Evolutionary conservation across 2,797 vertebrate genomes (phyloP).

Genomic region (Todus mexicanus): DNA sequence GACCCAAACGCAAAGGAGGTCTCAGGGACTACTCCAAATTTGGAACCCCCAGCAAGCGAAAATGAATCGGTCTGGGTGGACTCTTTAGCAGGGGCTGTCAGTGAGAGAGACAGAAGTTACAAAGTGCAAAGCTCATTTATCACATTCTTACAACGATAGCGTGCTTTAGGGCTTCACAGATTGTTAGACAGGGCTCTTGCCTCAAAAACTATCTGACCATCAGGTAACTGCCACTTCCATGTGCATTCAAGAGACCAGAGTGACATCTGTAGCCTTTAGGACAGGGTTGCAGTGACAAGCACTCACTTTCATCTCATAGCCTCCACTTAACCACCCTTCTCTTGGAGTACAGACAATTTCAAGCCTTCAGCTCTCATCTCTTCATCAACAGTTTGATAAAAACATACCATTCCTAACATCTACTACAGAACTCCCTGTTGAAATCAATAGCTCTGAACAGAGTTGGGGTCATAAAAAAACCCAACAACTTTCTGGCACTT

Average conservation of each 20-base stretch:
- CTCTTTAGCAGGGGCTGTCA: constrained; percentile 75
- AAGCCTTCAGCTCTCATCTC: neutral
- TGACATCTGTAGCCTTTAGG: neutral
- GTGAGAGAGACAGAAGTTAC: constrained; percentile 6
- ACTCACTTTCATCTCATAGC: neutral
- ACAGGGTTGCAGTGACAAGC: neutral
- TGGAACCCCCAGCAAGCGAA: constrained; percentile 70
- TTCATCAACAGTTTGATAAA: neutral
- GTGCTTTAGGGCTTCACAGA: neutral
- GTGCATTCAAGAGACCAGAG: neutral
- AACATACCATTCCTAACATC: neutral
- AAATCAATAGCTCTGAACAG: neutral
- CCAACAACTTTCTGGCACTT: neutral
- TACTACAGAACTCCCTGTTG: neutral
- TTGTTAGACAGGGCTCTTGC: neutral
- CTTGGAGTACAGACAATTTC: neutral
- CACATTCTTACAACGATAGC: neutral
- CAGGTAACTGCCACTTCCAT: neutral
- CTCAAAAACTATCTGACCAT: neutral
- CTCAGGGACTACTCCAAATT: constrained; percentile 75
- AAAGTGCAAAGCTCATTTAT: neutral
- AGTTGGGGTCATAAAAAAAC: neutral
- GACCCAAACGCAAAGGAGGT: constrained; percentile 71
- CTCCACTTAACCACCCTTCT: neutral
- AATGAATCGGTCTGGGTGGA: constrained; percentile 66